Conservation (phyloP, 2,888 invertebrate genomes). For the Drosophila infuscata region DNA sequence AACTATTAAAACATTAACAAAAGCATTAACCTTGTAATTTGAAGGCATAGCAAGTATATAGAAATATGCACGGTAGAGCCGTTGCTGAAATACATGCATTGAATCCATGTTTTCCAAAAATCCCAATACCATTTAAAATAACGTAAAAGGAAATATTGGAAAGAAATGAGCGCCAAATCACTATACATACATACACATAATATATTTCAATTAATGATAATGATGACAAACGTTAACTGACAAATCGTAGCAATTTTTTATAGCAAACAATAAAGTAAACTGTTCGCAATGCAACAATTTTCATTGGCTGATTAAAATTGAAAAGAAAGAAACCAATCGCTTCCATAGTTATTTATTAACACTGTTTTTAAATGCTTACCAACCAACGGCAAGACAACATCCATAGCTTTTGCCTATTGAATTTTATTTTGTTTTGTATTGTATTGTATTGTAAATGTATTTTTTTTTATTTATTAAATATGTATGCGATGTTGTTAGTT, state of each 20-base stretch:
- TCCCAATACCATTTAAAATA: constrained; percentile 8
- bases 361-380: constrained; percentile 37
- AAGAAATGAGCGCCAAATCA: constrained; percentile 55
- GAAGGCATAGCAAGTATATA: constrained; percentile 23
- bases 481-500: constrained; percentile 74
- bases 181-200: constrained; percentile 30
- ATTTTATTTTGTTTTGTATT: constrained; percentile 31
- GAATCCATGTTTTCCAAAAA: constrained; percentile 21
- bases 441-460: constrained; percentile 64
- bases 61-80: constrained; percentile 38
- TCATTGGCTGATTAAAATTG: constrained; percentile 28
- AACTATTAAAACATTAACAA: constrained; percentile 50
- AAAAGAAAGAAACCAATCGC: constrained; percentile 47
- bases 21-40: constrained; percentile 28
- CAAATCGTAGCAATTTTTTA: constrained; percentile 51
- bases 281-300: constrained; percentile 27
- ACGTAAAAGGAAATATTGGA: constrained; percentile 7
- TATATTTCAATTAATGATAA: constrained; percentile 1
- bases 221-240: constrained; percentile 20
- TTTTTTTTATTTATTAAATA: constrained; percentile 68
- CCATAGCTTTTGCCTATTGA: constrained; percentile 32
- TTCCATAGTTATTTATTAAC: constrained; percentile 70
- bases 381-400: constrained; percentile 25
- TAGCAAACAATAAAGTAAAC: constrained; percentile 21
- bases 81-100: constrained; percentile 13